Evolutionary conservation across 2,888 invertebrate species (phyloP).

Genomic region (Eilema depressum): DNA sequence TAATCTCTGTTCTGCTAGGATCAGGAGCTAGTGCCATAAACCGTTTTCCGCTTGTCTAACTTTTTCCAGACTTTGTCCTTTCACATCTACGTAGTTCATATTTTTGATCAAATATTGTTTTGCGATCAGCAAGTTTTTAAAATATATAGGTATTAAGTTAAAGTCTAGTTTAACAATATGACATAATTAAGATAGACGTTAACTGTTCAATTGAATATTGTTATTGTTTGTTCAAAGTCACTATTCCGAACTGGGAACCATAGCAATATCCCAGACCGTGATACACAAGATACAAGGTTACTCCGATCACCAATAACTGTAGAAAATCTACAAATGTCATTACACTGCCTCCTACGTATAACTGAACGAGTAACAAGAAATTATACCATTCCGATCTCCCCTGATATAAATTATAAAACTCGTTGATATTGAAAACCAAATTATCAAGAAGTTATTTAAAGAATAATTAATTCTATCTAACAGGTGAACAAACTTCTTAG

Average conservation of each 20-base stretch:
- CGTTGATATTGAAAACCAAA: constrained; percentile 16
- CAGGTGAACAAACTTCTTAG: constrained; percentile 11
- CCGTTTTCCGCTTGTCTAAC: not conserved
- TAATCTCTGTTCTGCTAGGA: not conserved
- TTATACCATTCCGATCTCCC: constrained; percentile 33
- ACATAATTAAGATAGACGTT: not conserved
- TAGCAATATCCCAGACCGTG: too few relatives aligned
- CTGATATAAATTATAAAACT: constrained; percentile 32
- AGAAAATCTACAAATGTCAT: not conserved
- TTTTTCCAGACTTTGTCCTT: not conserved
- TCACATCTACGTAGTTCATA: not conserved
- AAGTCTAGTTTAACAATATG: too few relatives aligned
- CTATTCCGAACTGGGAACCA: not conserved
- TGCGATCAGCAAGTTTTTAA: not conserved
- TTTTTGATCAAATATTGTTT: not conserved
- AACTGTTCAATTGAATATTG: not conserved
- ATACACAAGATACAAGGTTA: too few relatives aligned
- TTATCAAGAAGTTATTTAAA: constrained; percentile 19
- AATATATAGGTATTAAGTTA: not conserved
- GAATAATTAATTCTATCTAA: constrained; percentile 13
- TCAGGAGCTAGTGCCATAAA: not conserved
- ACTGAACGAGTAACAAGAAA: constrained; percentile 23
- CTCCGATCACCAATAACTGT: not conserved
- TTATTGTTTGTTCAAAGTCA: not conserved
- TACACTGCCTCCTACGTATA: constrained; percentile 17